Conservation (phyloP, 2,888 invertebrate species). For the Eilema griseolum region DNA sequence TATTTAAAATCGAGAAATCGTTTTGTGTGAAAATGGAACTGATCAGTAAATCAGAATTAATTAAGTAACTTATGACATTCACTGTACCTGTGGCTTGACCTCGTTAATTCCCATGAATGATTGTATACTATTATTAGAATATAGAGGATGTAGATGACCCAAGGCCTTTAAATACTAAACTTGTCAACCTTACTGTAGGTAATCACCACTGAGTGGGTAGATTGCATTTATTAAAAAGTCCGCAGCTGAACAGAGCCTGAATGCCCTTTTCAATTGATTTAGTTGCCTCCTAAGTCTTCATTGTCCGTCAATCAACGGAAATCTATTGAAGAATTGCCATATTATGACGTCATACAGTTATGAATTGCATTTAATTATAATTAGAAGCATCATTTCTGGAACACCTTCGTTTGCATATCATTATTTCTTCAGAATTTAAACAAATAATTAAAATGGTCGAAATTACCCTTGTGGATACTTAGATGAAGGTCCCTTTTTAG, state of each 20-base stretch:
- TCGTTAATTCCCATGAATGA: too few relatives aligned
- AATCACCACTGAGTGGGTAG: neutral
- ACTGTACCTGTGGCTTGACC: too few relatives aligned
- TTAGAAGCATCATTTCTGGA: neutral
- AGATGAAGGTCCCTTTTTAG: too few relatives aligned
- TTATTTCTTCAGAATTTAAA: too few relatives aligned
- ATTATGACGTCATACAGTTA: neutral
- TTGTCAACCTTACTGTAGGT: neutral
- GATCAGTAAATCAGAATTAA: too few relatives aligned
- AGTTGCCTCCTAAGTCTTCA: neutral
- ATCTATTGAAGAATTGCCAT: neutral
- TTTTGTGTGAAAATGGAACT: too few relatives aligned
- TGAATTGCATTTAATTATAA: neutral
- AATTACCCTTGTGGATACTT: too few relatives aligned
- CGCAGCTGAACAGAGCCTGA: too few relatives aligned
- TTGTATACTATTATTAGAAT: neutral
- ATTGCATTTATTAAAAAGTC: neutral
- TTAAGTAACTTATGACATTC: too few relatives aligned
- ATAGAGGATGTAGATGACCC: neutral
- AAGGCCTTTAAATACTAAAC: neutral
- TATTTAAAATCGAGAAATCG: too few relatives aligned
- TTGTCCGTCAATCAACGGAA: neutral
- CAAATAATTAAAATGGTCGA: too few relatives aligned
- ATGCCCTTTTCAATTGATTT: slow-evolving; percentile 6
- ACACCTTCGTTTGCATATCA: neutral